phyloP scores from a whole-genome alignment of 2,113 vertebrate genomes.

The Ctenodactylus gundi region DNA sequence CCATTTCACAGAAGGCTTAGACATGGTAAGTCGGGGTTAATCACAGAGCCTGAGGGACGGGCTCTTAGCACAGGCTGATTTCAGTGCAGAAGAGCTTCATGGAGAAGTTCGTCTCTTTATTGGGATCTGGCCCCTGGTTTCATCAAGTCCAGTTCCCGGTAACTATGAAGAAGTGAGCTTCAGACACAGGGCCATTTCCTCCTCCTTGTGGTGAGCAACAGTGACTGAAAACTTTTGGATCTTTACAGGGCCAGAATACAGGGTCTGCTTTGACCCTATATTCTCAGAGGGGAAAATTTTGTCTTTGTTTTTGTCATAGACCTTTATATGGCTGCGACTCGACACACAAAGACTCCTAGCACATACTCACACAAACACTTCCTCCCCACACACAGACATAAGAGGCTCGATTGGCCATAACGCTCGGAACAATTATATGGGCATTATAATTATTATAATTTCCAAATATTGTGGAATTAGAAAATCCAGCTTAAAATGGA shows the following conservation, averaged over 20 bases:
- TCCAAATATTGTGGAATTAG: background rate
- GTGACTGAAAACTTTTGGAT: background rate
- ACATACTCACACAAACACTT: background rate
- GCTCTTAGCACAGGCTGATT: background rate
- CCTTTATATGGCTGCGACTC: background rate
- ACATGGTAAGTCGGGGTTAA: background rate
- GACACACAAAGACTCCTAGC: background rate
- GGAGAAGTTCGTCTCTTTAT: background rate
- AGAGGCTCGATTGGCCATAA: background rate
- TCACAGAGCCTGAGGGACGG: background rate
- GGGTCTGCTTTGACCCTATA: background rate
- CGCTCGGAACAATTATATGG: background rate
- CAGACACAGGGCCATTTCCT: slow-evolving; percentile 6
- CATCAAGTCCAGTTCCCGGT: background rate
- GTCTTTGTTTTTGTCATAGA: background rate
- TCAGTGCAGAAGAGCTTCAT: background rate
- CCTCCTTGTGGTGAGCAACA: background rate
- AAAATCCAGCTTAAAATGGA: background rate
- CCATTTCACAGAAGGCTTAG: background rate
- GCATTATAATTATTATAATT: background rate
- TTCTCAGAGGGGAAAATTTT: background rate
- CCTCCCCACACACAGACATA: background rate
- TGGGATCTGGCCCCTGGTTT: background rate
- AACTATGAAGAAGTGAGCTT: slow-evolving; percentile 33
- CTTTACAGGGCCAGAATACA: background rate